Evolutionary conservation across 1,140 invertebrate species (phyloP).

Genomic region (Drosophila watanabei): DNA sequence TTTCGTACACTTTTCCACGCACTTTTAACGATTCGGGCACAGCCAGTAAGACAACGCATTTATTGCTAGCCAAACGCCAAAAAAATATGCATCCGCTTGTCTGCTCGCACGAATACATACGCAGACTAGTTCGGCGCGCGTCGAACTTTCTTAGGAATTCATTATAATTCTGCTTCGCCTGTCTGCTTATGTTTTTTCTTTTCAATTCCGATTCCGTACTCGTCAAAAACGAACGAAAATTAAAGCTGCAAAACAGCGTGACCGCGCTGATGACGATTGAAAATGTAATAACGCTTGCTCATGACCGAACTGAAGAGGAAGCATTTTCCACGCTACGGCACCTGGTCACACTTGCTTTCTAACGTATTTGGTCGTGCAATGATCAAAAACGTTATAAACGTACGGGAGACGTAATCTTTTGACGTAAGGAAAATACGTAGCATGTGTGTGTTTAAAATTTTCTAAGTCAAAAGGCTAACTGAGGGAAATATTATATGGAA

Average conservation of each 20-base stretch:
- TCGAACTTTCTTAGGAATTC: conserved; percentile 76
- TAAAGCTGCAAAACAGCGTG: conserved; percentile 23
- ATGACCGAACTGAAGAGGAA: not conserved
- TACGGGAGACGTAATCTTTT: not conserved
- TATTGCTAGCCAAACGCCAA: conserved; percentile 51
- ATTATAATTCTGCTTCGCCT: conserved; percentile 74
- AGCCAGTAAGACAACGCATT: conserved; percentile 57
- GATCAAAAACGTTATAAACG: no score
- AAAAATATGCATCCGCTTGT: conserved; percentile 59
- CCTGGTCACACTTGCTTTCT: not conserved
- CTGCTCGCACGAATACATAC: conserved; percentile 51
- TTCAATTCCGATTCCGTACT: conserved; percentile 50
- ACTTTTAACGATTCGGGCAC: conserved; percentile 76
- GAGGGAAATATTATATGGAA: no score
- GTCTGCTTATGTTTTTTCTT: conserved; percentile 74
- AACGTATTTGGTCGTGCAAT: no score
- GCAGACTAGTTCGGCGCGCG: conserved; percentile 68
- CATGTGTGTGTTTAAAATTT: no score
- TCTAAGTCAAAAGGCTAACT: no score
- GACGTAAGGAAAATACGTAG: no score
- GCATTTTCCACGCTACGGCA: not conserved
- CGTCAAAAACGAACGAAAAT: conserved; percentile 67
- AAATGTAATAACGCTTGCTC: not conserved
- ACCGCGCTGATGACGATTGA: conserved; percentile 2
- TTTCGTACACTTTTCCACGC: conserved; percentile 83